Percentiles rank a stretch among this genome's conserved stretches.
phyloP scores from a whole-genome alignment of 2,113 vertebrate genomes.

The Pimephales promelas region DNA sequence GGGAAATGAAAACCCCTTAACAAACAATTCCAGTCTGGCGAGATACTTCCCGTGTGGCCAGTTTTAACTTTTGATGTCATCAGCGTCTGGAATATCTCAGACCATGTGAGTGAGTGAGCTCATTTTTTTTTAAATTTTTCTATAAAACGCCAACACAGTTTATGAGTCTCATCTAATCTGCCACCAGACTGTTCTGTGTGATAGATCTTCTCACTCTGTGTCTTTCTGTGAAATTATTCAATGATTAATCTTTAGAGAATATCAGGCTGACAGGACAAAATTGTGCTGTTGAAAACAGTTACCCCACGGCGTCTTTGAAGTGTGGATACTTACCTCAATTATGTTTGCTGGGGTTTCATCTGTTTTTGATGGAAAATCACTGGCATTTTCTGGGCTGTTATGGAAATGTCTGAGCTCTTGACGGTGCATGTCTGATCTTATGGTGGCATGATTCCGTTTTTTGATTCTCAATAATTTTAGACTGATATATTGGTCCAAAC shows the following conservation, averaged over 20 bases:
- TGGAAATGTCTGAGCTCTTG: not conserved
- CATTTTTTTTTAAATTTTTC: conserved; percentile 19
- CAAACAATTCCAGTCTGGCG: not conserved
- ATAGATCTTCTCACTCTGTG: conserved; percentile 32
- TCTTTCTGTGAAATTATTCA: conserved; percentile 32
- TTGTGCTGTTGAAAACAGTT: conserved; percentile 31
- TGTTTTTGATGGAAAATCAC: conserved; percentile 12
- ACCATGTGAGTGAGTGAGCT: conserved; percentile 12
- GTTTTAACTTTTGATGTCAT: conserved; percentile 32
- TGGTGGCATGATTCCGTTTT: not conserved
- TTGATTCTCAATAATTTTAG: not conserved
- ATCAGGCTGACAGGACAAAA: conserved; percentile 19
- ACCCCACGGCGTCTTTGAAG: conserved; percentile 6
- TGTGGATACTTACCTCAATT: conserved; percentile 29
- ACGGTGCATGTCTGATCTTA: not conserved
- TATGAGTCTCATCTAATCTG: conserved; percentile 34
- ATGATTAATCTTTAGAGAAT: conserved; percentile 35
- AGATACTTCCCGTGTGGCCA: conserved; percentile 7
- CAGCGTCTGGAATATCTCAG: conserved; percentile 18
- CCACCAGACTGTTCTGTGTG: conserved; percentile 14
- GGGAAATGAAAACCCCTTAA: not conserved
- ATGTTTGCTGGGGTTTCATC: conserved; percentile 4
- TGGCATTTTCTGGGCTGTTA: not conserved
- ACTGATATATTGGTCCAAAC: no score
- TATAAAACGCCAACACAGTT: conserved; percentile 17